Base-by-base conservation (phyloP, 2,888 invertebrate species). In the Agonopterix alstromeriana region DNA sequence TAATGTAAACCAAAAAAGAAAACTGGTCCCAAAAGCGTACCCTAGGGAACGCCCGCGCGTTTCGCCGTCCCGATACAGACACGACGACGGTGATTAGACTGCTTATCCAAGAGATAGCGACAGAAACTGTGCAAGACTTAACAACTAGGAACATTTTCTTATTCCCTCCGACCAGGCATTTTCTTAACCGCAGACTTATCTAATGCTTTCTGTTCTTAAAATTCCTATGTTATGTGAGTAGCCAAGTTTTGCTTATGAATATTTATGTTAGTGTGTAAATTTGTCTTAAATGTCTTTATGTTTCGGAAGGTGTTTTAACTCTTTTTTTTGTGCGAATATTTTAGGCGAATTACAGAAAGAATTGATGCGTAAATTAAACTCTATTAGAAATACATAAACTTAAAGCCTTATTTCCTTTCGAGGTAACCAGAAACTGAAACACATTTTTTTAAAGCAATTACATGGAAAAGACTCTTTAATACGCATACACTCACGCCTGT, bases 81-180 rank as follows among this genome's bases (percentile, higher is more conserved):
- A 78, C 85, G 87, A 86, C 85, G 86, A 77, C 87, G 87, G 88
- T 87, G 89, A 88, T 89, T 88, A 88, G 89, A 82, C 87, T 81
- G 74, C 86, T 86, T 88, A 88, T 87, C 89, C 88, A 78, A 68
- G 73, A 85, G 88, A 87, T 86, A 87, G 87, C 86, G 86, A 79
- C 82, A 84, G 84, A 86, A 87, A 88, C 86, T 86, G 86, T 85
- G 80, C 84, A 84, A 86, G 88, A 88, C 87, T 88, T 88, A 87
- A 87, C 88, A 87, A 87, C 88, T 88, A 88, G 85, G 77, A 83
- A 80, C 86, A 75, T 84, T 86, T 86, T 86, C 86, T 84, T 88
- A 86, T 87, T 87, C 85, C 76, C 77, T 78, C 77, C 78, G 63
- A 82, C 80, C 82, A 81, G 81, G 82, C 74, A 82, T 83, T 87